Evolutionary conservation across 2,888 invertebrate genomes (phyloP).

Genomic region (Orthosia gothica): DNA sequence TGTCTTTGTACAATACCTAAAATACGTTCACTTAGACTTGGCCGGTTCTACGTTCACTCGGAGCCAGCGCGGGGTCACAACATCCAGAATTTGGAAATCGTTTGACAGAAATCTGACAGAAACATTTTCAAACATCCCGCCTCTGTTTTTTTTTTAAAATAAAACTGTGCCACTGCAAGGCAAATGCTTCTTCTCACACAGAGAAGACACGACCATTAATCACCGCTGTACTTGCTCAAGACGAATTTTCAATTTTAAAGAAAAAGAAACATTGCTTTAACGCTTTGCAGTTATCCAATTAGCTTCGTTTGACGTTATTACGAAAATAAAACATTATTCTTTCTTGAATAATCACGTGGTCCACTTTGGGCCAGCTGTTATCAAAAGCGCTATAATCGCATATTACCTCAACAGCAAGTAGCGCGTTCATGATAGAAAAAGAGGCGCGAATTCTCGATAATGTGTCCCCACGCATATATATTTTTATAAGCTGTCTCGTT

Average conservation of each 20-base stretch:
- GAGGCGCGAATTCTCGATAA: constrained; percentile 35
- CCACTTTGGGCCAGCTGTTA: constrained; percentile 1
- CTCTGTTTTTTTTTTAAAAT: not conserved
- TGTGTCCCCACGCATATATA: constrained; percentile 79
- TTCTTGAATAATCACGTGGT: not conserved
- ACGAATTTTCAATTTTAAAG: not conserved
- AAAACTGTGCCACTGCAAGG: not conserved
- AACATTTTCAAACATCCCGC: constrained; percentile 7
- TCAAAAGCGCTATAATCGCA: constrained; percentile 27
- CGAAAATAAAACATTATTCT: no score
- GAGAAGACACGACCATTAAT: not conserved
- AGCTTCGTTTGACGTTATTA: constrained; percentile 30
- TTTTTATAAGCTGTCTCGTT: constrained; percentile 81
- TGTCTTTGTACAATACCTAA: constrained; percentile 65
- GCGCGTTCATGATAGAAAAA: constrained; percentile 6
- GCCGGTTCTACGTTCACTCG: constrained; percentile 58
- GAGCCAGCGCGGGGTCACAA: constrained; percentile 67
- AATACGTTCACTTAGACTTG: constrained; percentile 67
- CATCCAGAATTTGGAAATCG: constrained; percentile 32
- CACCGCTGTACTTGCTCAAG: not conserved
- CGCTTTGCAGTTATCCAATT: constrained; percentile 23
- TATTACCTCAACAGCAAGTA: constrained; percentile 66
- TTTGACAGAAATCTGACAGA: constrained; percentile 31
- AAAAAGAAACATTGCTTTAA: constrained; percentile 1
- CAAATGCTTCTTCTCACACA: not conserved